These are phyloP conservation scores for Sebastes itinus DNA, from an alignment of 2,797 vertebrate species.

Conservation along the genomic window DNA sequence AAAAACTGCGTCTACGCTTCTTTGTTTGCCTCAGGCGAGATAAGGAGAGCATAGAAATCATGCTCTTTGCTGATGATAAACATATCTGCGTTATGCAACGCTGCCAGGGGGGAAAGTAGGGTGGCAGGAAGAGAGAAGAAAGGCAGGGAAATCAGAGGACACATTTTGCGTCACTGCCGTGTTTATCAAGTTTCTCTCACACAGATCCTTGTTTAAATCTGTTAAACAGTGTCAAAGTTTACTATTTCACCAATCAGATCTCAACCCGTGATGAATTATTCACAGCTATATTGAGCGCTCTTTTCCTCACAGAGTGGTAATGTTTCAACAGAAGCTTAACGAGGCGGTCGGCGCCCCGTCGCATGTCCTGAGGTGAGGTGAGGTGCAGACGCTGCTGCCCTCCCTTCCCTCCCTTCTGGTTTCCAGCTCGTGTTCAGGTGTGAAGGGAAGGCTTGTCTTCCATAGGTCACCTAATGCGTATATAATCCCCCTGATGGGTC, in stretches of 20 bases:
- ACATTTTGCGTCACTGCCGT: background rate
- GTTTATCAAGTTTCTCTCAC: background rate
- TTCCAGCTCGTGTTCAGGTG: constrained; percentile 74
- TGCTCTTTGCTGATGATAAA: constrained; percentile 54
- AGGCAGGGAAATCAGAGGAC: background rate
- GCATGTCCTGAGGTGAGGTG: constrained; percentile 20
- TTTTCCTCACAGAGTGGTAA: constrained; percentile 8
- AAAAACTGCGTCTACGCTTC: background rate
- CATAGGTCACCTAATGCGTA: constrained; percentile 46
- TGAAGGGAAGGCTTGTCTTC: constrained; percentile 44
- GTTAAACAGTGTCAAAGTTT: constrained; percentile 16
- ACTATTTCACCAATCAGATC: background rate
- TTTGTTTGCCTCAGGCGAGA: constrained; percentile 33
- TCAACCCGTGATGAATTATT: constrained; percentile 47
- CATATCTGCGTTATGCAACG: constrained; percentile 35
- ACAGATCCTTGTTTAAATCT: background rate
- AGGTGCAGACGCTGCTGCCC: background rate
- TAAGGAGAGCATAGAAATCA: constrained; percentile 9
- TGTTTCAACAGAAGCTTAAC: constrained; percentile 39
- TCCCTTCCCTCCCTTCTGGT: background rate
- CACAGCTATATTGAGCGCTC: constrained; percentile 49
- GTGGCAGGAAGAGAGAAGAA: background rate
- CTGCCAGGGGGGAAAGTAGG: background rate
- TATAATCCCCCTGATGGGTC: constrained; percentile 40
- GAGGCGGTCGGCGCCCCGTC: background rate